Evolutionary conservation across 1,140 invertebrate genomes (phyloP).

Genomic region (Pachypeltis micranthus): DNA sequence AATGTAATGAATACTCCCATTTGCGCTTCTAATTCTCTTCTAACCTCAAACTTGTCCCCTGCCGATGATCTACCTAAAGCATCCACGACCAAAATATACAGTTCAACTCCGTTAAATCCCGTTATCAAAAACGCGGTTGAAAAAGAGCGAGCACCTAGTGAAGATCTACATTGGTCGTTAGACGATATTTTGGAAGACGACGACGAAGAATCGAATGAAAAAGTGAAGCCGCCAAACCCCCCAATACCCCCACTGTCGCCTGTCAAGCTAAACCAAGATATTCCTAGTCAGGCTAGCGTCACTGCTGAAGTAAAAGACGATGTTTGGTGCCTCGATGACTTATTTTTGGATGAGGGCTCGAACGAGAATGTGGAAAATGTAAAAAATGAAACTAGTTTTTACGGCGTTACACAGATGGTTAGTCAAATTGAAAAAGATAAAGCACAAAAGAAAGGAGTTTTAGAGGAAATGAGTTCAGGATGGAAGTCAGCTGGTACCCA

Average conservation of each 20-base stretch:
- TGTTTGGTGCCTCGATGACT: conserved; percentile 18
- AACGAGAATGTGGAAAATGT: neutral
- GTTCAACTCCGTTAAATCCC: neutral
- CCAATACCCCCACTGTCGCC: neutral
- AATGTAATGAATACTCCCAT: no score
- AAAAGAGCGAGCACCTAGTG: neutral
- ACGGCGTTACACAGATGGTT: conserved; percentile 18
- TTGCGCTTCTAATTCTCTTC: neutral
- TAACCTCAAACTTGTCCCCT: neutral
- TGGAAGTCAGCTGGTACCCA: no score
- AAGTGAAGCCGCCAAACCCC: neutral
- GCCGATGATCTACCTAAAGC: neutral
- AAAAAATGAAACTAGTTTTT: conserved; percentile 9
- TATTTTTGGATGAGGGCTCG: conserved; percentile 16
- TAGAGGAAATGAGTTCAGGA: no score
- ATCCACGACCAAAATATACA: neutral
- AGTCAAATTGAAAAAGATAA: conserved; percentile 20
- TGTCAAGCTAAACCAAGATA: neutral
- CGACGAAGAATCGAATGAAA: neutral
- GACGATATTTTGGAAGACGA: neutral
- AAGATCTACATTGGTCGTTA: neutral
- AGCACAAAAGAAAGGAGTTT: no score
- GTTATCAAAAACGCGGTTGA: neutral
- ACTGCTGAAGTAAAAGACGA: conserved; percentile 2
- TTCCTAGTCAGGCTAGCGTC: neutral